These are phyloP conservation scores for Corythoichthys haematopterus DNA, from an alignment of 2,113 vertebrate genomes.

Conservation along the genomic window DNA sequence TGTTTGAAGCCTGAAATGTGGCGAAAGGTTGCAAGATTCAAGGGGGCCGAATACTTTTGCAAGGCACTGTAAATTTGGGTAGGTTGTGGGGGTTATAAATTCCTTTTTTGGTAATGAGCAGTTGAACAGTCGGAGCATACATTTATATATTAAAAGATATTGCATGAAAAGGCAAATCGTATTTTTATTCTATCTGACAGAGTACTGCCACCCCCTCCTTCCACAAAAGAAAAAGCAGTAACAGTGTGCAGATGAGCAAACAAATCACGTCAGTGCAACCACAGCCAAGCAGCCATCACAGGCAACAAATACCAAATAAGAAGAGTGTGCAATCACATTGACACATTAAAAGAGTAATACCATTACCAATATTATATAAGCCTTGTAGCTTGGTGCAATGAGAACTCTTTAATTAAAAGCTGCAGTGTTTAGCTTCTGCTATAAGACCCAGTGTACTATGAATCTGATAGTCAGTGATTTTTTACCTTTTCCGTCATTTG, in stretches of 20 bases:
- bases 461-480: too few species aligned
- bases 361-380: background rate
- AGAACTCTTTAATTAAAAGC: background rate
- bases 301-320: background rate
- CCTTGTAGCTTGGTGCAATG: background rate
- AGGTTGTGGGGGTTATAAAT: too few species aligned
- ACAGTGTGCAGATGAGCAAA: background rate
- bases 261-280: background rate
- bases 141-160: background rate
- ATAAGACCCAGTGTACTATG: too few species aligned
- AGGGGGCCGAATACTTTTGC: too few species aligned
- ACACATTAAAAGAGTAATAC: background rate
- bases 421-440: too few species aligned
- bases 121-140: too few species aligned
- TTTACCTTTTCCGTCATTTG: too few species aligned
- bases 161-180: background rate
- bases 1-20: too few species aligned
- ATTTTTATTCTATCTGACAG: too few species aligned
- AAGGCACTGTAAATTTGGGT: too few species aligned
- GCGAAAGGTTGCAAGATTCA: too few species aligned
- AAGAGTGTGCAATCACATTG: background rate
- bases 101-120: too few species aligned
- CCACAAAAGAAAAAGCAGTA: background rate
- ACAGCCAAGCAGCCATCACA: slow-evolving; percentile 1
- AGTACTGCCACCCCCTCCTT: background rate